These are phyloP conservation scores for Python bivittatus DNA, from an alignment of 2,113 vertebrate genomes.

Conservation along the genomic window DNA sequence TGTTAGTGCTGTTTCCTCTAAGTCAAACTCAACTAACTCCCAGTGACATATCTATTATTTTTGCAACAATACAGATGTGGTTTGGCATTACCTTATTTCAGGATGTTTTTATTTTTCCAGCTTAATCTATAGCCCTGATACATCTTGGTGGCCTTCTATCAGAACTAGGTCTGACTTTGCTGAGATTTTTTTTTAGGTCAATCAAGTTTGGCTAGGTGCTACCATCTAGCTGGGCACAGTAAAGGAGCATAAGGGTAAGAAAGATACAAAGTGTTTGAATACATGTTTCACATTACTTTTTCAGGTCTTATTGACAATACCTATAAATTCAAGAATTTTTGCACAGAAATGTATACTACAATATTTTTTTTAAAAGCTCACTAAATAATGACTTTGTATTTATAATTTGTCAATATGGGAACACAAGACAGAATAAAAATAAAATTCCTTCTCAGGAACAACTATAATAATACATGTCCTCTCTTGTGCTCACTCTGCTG, in stretches of 20 bases:
- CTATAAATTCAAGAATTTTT: not conserved
- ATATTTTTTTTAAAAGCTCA: not conserved
- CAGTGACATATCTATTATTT: not conserved
- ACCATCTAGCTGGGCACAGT: not conserved
- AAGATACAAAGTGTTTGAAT: not conserved
- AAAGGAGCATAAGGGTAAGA: not conserved
- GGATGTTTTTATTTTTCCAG: not conserved
- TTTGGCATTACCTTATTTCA: not conserved
- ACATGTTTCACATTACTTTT: not conserved
- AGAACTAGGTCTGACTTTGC: not conserved
- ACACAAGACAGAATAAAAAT: not conserved
- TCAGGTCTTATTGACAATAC: not conserved
- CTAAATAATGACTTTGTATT: not conserved
- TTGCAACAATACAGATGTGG: not conserved
- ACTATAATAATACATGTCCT: not conserved
- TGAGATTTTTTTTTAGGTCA: not conserved
- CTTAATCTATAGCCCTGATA: not conserved
- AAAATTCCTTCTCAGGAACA: not conserved
- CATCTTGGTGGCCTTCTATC: not conserved
- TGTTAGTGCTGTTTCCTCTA: not conserved
- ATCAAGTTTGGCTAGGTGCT: not conserved
- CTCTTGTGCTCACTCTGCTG: not conserved
- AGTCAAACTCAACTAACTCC: not conserved
- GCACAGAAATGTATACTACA: not conserved
- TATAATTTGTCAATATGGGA: not conserved